phyloP scores from a whole-genome alignment of 2,888 invertebrate species.

The Hoplodrina ambigua region DNA sequence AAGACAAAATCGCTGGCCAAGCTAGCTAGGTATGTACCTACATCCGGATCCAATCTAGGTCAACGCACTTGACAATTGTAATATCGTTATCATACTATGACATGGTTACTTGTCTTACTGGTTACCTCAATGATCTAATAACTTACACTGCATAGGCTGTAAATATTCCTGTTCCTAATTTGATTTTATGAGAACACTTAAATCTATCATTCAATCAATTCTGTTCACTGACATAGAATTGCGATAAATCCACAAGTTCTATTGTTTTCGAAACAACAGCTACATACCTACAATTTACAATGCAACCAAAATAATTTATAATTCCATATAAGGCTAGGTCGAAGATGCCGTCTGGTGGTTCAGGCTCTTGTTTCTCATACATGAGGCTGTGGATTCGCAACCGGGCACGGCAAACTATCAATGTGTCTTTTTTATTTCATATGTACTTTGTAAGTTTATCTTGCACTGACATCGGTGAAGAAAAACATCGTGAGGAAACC shows the following conservation, averaged over 20 bases:
- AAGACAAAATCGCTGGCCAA: not conserved
- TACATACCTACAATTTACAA: not conserved
- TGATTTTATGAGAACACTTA: constrained; percentile 22
- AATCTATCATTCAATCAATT: constrained; percentile 20
- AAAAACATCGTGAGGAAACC: too few species aligned
- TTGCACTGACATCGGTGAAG: too few species aligned
- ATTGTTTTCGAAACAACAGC: constrained; percentile 28
- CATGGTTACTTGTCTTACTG: not conserved
- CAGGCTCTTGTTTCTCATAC: too few species aligned
- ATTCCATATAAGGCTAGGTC: not conserved
- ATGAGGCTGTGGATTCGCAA: too few species aligned
- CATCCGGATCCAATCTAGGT: constrained; percentile 20
- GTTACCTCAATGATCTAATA: not conserved
- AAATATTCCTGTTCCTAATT: constrained; percentile 1
- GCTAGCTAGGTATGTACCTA: not conserved
- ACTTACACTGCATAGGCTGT: not conserved
- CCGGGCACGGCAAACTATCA: too few species aligned
- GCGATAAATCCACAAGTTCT: constrained; percentile 3
- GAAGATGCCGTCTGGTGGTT: too few species aligned
- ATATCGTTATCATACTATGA: constrained; percentile 1
- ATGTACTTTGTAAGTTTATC: too few species aligned
- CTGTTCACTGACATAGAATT: not conserved
- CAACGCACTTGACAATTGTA: constrained; percentile 4
- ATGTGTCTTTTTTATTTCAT: too few species aligned
- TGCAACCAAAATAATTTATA: not conserved